phyloP scores from a whole-genome alignment of 2,113 vertebrate species.

The Leucopsar rothschildi region DNA sequence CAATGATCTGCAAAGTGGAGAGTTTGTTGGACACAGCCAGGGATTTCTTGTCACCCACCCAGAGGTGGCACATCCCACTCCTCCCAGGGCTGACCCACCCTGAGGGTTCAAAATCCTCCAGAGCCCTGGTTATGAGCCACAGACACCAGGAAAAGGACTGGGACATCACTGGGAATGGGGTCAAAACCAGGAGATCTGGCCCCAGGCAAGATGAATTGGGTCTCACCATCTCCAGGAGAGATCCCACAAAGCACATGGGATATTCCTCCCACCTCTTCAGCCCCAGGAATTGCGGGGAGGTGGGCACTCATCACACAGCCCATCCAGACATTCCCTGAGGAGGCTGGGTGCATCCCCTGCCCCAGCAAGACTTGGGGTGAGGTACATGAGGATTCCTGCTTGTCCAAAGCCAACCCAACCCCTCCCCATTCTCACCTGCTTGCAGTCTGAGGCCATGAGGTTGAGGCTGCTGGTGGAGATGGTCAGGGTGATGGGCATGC shows the following conservation, averaged over 20 bases:
- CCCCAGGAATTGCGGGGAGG: neutral
- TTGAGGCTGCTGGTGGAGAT: conserved; percentile 98
- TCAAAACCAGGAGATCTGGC: neutral
- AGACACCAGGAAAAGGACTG: neutral
- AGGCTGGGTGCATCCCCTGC: neutral
- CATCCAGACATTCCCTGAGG: neutral
- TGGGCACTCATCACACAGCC: neutral
- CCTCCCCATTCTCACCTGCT: conserved; percentile 79
- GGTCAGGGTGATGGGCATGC: conserved; percentile 96
- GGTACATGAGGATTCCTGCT: neutral
- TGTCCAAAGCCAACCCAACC: rapidly evolving
- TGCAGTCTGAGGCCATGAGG: conserved; percentile 96
- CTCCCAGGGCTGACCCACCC: neutral
- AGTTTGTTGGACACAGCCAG: neutral
- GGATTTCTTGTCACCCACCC: neutral
- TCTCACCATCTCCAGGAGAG: neutral
- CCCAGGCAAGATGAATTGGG: neutral
- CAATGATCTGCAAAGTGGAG: conserved; percentile 83
- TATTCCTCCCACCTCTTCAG: neutral
- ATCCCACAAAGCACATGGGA: neutral
- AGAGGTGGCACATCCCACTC: rapidly evolving
- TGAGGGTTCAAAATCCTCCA: neutral
- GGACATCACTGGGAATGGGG: rapidly evolving
- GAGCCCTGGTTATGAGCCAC: neutral
- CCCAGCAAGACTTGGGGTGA: neutral